Percentiles rank a stretch among this genome's conserved stretches.
phyloP scores from a whole-genome alignment of 2,797 vertebrate genomes.

The Tauraco hartlaubi region DNA sequence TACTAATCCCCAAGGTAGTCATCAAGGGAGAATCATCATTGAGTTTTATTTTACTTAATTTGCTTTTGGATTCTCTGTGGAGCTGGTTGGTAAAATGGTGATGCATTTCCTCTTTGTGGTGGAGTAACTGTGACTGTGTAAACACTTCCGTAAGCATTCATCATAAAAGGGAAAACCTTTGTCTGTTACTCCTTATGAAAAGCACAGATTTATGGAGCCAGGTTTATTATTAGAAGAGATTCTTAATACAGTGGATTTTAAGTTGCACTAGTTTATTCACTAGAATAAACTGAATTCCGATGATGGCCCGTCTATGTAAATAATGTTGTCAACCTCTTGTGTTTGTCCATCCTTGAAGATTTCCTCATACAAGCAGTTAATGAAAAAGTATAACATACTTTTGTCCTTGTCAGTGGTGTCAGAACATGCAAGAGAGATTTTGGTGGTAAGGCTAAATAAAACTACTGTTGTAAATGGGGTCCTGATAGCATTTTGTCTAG shows the following conservation, averaged over 20 bases:
- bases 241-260: conserved; percentile 18
- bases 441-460: conserved; percentile 36
- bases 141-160: background rate
- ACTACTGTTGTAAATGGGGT: background rate
- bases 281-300: conserved; percentile 42
- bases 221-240: background rate
- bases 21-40: background rate
- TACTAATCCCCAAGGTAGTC: background rate
- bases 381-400: conserved; percentile 60
- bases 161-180: conserved; percentile 18
- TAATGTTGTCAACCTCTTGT: conserved; percentile 58
- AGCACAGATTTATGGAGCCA: background rate
- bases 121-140: background rate
- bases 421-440: conserved; percentile 38
- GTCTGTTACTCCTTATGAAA: conserved; percentile 5
- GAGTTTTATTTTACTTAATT: background rate
- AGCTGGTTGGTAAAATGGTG: background rate
- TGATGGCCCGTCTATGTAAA: conserved; percentile 52
- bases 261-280: conserved; percentile 12
- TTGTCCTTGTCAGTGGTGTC: conserved; percentile 69
- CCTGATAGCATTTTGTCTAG: conserved; percentile 34
- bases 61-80: background rate
- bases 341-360: conserved; percentile 72
- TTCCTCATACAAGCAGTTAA: conserved; percentile 50
- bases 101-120: background rate